Evolutionary conservation across 1,140 invertebrate species (phyloP).

Genomic region (Drosophila guanche): DNA sequence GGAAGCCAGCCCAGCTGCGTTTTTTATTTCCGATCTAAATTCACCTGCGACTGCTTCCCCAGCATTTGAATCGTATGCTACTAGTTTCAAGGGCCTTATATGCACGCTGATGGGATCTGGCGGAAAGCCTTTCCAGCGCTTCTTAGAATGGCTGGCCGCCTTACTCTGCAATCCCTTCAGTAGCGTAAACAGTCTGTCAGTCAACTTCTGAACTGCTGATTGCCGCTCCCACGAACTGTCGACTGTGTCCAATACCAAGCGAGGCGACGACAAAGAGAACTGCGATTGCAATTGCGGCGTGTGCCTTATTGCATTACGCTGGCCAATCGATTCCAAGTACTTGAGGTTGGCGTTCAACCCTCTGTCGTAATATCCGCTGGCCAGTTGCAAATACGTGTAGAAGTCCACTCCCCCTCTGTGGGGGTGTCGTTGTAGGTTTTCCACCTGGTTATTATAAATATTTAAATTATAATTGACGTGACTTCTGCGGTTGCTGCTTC

Average conservation of each 20-base stretch:
- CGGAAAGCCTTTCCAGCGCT: background rate
- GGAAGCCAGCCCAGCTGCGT: background rate
- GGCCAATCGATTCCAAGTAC: slow-evolving; percentile 79
- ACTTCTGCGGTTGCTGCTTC: slow-evolving; percentile 18
- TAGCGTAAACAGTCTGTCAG: slow-evolving; percentile 33
- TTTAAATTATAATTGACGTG: slow-evolving; percentile 60
- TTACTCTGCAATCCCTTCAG: slow-evolving; percentile 45
- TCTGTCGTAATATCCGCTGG: slow-evolving; percentile 73
- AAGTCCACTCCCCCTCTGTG: slow-evolving; percentile 40
- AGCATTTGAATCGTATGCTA: too few species aligned
- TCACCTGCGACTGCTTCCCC: slow-evolving; percentile 3
- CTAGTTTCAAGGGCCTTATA: slow-evolving; percentile 14
- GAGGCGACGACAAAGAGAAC: background rate
- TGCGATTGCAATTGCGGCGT: background rate
- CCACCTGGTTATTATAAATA: slow-evolving; percentile 57
- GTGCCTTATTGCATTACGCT: slow-evolving; percentile 43
- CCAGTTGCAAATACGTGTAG: slow-evolving; percentile 68
- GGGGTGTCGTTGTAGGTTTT: slow-evolving; percentile 51
- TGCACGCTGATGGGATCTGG: slow-evolving; percentile 16
- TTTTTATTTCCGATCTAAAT: background rate
- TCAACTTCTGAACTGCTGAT: slow-evolving; percentile 3
- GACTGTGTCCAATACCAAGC: slow-evolving; percentile 20
- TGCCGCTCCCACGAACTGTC: slow-evolving; percentile 14
- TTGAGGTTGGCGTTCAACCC: slow-evolving; percentile 68
- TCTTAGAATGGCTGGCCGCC: background rate